Evolutionary conservation across 2,797 vertebrate species (phyloP).

Genomic region (Periophthalmus magnuspinnatus): DNA sequence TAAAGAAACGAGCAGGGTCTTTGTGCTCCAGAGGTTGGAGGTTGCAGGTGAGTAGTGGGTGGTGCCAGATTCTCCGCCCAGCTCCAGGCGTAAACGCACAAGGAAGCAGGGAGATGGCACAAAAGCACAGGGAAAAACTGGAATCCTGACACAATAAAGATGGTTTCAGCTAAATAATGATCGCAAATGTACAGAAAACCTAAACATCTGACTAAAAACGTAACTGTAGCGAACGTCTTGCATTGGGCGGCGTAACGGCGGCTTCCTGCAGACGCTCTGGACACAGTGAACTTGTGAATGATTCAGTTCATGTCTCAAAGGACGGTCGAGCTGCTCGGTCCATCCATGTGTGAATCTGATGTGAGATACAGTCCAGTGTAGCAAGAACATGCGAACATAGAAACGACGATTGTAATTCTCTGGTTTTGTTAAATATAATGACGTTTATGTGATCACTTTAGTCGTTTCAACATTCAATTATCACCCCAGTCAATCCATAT

Average conservation of each 20-base stretch:
- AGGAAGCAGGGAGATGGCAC: no score
- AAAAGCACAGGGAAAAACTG: no score
- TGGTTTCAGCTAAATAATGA: not conserved
- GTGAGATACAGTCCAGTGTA: conserved; percentile 29
- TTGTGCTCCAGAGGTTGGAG: no score
- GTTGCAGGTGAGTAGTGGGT: no score
- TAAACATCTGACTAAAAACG: not conserved
- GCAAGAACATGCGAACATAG: conserved; percentile 2
- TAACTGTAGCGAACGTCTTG: not conserved
- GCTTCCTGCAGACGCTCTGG: conserved; percentile 56
- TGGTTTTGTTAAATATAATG: no score
- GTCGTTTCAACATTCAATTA: not conserved
- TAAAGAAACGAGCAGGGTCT: no score
- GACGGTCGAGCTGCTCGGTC: conserved; percentile 45
- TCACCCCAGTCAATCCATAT: no score
- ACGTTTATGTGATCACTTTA: no score
- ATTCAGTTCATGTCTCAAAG: conserved; percentile 49
- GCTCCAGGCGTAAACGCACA: no score
- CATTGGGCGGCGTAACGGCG: conserved; percentile 29
- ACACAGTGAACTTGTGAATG: conserved; percentile 53
- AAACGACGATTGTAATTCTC: not conserved
- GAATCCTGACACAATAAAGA: no score
- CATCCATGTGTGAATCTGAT: conserved; percentile 56
- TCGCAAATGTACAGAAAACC: not conserved
- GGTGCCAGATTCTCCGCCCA: no score